Evolutionary conservation across 1,140 invertebrate genomes (phyloP).

Genomic region (Drosophila sechellia): DNA sequence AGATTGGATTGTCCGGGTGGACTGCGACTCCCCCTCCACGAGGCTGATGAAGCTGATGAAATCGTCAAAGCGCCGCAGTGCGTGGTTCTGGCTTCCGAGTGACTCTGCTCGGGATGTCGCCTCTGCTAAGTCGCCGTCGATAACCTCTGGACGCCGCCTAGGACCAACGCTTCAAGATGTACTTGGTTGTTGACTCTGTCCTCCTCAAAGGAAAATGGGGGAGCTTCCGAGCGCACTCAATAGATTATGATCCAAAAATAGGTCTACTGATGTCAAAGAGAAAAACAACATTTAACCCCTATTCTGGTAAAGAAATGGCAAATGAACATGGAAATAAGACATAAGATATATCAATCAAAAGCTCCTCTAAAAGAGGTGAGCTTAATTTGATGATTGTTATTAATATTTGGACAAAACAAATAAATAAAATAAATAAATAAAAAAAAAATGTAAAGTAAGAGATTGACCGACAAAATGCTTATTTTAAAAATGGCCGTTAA

Average conservation of each 20-base stretch:
- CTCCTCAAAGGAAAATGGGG: conserved; percentile 4
- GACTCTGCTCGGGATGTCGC: conserved; percentile 9
- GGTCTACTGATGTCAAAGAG: not conserved
- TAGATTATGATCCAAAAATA: not conserved
- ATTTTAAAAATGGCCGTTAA: too few species aligned
- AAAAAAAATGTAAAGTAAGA: too few species aligned
- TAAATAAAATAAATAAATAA: too few species aligned
- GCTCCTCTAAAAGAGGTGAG: too few species aligned
- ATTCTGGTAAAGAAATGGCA: not conserved
- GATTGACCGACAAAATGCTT: too few species aligned
- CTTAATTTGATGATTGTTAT: too few species aligned
- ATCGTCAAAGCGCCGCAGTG: conserved; percentile 38
- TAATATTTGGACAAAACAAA: too few species aligned
- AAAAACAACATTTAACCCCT: not conserved
- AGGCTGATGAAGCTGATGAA: conserved; percentile 62
- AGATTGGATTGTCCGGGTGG: conserved; percentile 37
- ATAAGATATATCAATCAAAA: too few species aligned
- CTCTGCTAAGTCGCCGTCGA: conserved; percentile 4
- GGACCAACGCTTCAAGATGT: conserved; percentile 13
- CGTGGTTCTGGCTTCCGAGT: conserved; percentile 3
- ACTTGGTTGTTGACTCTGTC: conserved; percentile 42
- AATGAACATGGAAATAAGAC: too few species aligned
- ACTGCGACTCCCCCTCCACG: conserved; percentile 20
- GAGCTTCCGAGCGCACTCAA: not conserved
- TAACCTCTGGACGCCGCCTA: conserved; percentile 25